Conservation (phyloP, 2,113 vertebrate genomes). For the Scytalopus superciliaris region DNA sequence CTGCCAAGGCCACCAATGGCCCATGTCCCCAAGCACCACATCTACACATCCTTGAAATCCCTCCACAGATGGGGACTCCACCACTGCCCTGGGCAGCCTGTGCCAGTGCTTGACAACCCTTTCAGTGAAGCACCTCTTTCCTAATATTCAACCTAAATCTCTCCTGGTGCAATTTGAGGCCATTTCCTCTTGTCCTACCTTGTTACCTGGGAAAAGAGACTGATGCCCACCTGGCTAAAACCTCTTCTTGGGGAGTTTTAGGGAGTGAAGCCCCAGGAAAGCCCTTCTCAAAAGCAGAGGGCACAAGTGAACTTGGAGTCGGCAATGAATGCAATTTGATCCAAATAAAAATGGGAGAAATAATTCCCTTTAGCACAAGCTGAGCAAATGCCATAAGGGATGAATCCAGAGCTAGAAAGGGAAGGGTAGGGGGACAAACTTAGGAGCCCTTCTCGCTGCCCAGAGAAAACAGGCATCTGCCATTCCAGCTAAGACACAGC, state of each 20-base stretch:
- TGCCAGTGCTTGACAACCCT: neutral
- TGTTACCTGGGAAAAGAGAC: neutral
- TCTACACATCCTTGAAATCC: neutral
- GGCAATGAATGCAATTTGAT: neutral
- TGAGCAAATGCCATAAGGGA: rapidly evolving
- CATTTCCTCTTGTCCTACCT: neutral
- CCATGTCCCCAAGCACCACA: neutral
- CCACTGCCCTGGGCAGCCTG: neutral
- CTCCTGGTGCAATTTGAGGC: neutral
- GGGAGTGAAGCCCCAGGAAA: neutral
- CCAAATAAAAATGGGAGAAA: neutral
- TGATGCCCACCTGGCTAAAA: neutral
- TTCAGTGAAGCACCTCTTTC: neutral
- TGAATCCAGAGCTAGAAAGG: neutral
- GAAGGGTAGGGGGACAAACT: neutral
- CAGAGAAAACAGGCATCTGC: neutral
- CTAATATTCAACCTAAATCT: neutral
- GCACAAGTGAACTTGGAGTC: rapidly evolving
- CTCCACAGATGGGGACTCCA: neutral
- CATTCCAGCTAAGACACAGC: neutral
- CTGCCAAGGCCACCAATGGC: neutral
- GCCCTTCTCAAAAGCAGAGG: neutral
- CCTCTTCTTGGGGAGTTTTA: neutral
- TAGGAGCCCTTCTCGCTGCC: neutral
- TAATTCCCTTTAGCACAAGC: neutral